Conservation (phyloP, 2,113 vertebrate species). For the Lonchura striata region DNA sequence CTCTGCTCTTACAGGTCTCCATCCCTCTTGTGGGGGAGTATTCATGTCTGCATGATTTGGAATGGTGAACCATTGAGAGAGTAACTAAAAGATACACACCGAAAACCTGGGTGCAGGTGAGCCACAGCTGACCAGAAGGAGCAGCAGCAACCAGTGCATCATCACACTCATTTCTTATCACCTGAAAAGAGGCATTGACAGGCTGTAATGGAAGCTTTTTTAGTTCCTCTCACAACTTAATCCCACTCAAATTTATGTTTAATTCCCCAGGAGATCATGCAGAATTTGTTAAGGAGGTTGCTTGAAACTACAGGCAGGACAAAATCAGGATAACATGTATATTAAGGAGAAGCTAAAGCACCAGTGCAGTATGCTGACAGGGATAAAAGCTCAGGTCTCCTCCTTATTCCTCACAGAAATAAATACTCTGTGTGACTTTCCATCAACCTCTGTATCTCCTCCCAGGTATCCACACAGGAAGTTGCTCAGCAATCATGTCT, state of each 20-base stretch:
- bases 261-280: not conserved
- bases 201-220: not conserved
- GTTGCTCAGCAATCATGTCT: not conserved
- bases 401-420: not conserved
- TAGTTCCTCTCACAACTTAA: not conserved
- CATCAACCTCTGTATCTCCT: not conserved
- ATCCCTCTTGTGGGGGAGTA: not conserved
- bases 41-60: not conserved
- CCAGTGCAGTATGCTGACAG: not conserved
- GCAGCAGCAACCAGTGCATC: conserved; percentile 20
- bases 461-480: not conserved
- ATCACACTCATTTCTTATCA: not conserved
- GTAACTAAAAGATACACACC: conserved; percentile 65
- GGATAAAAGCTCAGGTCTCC: not conserved
- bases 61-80: not conserved
- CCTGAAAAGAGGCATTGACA: conserved; percentile 36
- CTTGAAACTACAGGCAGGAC: not conserved
- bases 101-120: conserved; percentile 52
- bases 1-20: not conserved
- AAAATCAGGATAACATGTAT: not conserved
- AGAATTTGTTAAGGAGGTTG: not conserved
- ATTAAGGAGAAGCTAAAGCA: not conserved
- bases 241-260: not conserved
- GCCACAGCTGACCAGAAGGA: conserved; percentile 64
- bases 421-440: not conserved